These are phyloP conservation scores for Campylomormyrus numenius DNA, from an alignment of 2,113 vertebrate genomes.

Conservation along the genomic window DNA sequence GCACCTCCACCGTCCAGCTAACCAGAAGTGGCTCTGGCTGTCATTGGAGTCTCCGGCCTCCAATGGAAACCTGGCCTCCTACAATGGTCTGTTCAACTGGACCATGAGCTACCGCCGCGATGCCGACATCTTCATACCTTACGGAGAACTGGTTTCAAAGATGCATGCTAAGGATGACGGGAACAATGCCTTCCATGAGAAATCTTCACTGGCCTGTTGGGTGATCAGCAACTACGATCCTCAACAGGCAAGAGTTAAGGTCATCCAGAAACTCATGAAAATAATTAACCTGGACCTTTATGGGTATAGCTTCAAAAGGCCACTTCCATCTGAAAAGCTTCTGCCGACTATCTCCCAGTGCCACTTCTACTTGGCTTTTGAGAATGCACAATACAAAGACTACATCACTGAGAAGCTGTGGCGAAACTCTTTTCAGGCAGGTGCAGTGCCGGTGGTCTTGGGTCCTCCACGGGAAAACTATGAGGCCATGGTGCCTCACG, in stretches of 20 bases:
- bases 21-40: conserved; percentile 85
- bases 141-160: conserved; percentile 62
- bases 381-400: conserved; percentile 75
- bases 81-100: conserved; percentile 74
- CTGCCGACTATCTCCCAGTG: conserved; percentile 68
- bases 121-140: conserved; percentile 77
- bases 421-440: conserved; percentile 68
- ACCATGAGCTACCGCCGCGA: conserved; percentile 79
- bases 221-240: conserved; percentile 76
- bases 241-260: conserved; percentile 57
- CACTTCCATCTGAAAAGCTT: conserved; percentile 52
- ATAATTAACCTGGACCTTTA: conserved; percentile 66
- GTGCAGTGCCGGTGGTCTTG: conserved; percentile 75
- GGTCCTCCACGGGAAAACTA: conserved; percentile 71
- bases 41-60: conserved; percentile 73
- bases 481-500: conserved; percentile 62
- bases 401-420: conserved; percentile 96
- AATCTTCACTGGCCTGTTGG: conserved; percentile 71
- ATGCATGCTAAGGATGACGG: background rate
- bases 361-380: conserved; percentile 88
- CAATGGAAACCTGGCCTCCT: conserved; percentile 46
- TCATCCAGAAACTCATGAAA: conserved; percentile 60
- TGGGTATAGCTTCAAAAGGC: conserved; percentile 50
- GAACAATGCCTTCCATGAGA: conserved; percentile 15
- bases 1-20: conserved; percentile 30